These are phyloP conservation scores for Eidolon helvum DNA, from an alignment of 2,113 vertebrate species.

Conservation along the genomic window DNA sequence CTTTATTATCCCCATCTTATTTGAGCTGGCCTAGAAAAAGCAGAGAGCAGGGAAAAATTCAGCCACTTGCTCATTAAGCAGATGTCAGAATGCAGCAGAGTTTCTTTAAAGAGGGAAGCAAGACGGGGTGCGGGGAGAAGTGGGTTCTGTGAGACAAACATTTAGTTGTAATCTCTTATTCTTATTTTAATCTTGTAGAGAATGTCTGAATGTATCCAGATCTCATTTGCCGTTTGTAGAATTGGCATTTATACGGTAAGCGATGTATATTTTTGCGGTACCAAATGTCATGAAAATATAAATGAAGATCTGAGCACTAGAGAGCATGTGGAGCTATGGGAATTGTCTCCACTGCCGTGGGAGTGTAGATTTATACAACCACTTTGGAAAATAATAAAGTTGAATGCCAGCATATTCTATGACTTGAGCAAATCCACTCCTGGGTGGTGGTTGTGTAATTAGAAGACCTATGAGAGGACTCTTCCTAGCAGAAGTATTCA, in stretches of 20 bases:
- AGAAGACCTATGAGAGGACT: neutral
- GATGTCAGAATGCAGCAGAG: neutral
- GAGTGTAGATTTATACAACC: neutral
- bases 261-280: constrained; percentile 53
- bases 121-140: neutral
- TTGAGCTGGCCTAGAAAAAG: neutral
- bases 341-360: neutral
- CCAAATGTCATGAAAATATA: constrained; percentile 50
- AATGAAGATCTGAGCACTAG: neutral
- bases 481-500: neutral
- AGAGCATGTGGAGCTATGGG: neutral
- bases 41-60: neutral
- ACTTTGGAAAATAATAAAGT: neutral
- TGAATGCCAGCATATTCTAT: neutral
- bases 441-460: neutral
- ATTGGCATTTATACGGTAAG: constrained; percentile 95
- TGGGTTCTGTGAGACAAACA: neutral
- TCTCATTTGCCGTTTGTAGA: constrained; percentile 93
- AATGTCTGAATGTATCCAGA: constrained; percentile 94
- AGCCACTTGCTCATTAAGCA: neutral
- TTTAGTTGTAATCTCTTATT: constrained; percentile 75
- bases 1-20: neutral
- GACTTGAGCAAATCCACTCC: neutral
- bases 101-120: neutral
- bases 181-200: constrained; percentile 84